phyloP scores from a whole-genome alignment of 1,140 invertebrate genomes.

The Metaphire vulgaris region DNA sequence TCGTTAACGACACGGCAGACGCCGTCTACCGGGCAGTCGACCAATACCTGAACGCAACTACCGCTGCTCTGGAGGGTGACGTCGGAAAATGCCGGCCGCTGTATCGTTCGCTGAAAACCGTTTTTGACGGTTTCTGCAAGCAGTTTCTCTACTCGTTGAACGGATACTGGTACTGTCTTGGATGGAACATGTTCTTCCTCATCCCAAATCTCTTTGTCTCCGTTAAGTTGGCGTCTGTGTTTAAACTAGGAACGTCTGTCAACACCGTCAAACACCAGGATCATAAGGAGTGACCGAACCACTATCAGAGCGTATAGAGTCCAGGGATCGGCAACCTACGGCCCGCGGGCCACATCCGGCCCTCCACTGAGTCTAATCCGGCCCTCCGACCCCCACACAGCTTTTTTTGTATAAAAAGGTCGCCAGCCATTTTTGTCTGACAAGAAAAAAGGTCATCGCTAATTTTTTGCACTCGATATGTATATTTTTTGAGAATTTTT shows the following conservation, averaged over 20 bases:
- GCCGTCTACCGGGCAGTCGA: conserved; percentile 4
- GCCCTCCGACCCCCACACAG: too few species aligned
- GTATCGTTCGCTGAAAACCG: conserved; percentile 1
- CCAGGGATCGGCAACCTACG: too few species aligned
- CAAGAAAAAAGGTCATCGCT: too few species aligned
- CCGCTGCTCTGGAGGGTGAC: neutral
- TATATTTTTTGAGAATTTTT: too few species aligned
- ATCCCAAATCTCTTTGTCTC: neutral
- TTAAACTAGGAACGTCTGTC: neutral
- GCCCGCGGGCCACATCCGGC: too few species aligned
- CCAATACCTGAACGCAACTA: neutral
- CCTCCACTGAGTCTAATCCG: too few species aligned
- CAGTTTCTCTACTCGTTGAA: neutral
- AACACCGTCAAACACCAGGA: neutral
- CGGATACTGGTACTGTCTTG: neutral
- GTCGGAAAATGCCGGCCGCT: conserved; percentile 15
- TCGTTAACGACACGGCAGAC: conserved; percentile 17
- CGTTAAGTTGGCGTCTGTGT: neutral
- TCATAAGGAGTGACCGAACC: too few species aligned
- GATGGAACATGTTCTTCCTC: neutral
- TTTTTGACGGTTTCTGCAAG: conserved; percentile 9
- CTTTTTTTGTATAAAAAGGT: too few species aligned
- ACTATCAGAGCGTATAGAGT: too few species aligned
- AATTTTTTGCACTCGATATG: too few species aligned
- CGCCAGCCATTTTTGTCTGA: too few species aligned